Percentiles rank a stretch among this genome's conserved stretches.
These are phyloP conservation scores for Numenius arquata DNA, from an alignment of 2,113 vertebrate species.

Conservation along the genomic window DNA sequence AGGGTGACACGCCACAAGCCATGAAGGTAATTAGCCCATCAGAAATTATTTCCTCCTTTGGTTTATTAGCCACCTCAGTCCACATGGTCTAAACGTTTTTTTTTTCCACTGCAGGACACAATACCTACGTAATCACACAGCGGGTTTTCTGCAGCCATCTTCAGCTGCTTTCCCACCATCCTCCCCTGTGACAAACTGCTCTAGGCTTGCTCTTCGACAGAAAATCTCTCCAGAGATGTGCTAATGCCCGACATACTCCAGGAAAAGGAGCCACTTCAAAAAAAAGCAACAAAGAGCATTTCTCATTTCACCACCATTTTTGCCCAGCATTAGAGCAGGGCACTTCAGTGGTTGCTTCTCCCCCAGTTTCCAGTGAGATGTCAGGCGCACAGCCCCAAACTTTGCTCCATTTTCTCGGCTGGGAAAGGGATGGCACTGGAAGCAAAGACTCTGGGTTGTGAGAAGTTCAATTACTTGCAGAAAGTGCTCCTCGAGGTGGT, in stretches of 20 bases:
- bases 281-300: background rate
- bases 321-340: fast-evolving
- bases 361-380: fast-evolving
- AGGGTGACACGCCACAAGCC: background rate
- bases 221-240: background rate
- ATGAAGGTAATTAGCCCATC: background rate
- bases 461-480: background rate
- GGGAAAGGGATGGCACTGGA: background rate
- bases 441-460: background rate
- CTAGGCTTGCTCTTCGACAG: background rate
- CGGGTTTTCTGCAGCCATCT: fast-evolving
- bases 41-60: background rate
- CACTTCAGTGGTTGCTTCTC: background rate
- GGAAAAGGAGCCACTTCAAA: background rate
- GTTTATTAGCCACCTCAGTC: background rate
- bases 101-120: background rate
- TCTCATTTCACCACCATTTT: background rate
- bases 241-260: fast-evolving
- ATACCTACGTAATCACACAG: background rate
- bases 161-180: background rate
- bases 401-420: background rate
- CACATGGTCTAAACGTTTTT: fast-evolving
- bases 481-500: background rate
- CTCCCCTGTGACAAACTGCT: background rate
- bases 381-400: background rate